A percentile compares a stretch with the other conserved stretches of the same genome.
These are phyloP conservation scores for Elephas maximus DNA, from an alignment of 2,113 vertebrate species.

Conservation along the genomic window DNA sequence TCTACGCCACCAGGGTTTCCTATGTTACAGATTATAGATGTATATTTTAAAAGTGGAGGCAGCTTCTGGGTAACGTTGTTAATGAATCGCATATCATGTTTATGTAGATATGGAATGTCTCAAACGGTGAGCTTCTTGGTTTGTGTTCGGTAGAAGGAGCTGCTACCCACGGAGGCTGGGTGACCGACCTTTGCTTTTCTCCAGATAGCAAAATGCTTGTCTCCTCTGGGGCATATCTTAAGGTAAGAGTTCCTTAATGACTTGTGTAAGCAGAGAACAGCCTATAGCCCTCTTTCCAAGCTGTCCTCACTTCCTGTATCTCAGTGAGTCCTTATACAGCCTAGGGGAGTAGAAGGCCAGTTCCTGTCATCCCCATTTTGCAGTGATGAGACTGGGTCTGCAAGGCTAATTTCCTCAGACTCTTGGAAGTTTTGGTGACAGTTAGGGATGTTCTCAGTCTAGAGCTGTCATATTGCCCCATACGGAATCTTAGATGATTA, in stretches of 20 bases:
- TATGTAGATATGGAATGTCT: conserved; percentile 93
- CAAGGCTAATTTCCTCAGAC: not conserved
- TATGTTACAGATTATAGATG: not conserved
- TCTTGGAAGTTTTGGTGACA: not conserved
- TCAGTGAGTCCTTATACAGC: not conserved
- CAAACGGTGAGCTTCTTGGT: conserved; percentile 91
- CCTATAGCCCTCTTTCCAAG: not conserved
- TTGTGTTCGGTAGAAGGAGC: conserved; percentile 92
- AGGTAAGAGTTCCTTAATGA: conserved; percentile 88
- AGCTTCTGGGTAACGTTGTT: not conserved
- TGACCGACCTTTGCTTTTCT: conserved; percentile 96
- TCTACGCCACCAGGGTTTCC: no score
- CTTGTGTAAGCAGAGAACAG: not conserved
- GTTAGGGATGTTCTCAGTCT: not conserved
- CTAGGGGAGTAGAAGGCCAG: not conserved
- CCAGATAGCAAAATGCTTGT: conserved; percentile 93
- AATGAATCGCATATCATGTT: not conserved
- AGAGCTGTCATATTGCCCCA: not conserved
- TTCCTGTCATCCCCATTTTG: not conserved
- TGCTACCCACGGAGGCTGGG: conserved; percentile 95
- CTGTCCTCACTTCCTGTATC: not conserved
- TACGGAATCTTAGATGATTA: not conserved
- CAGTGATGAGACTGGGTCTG: not conserved
- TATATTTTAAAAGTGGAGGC: not conserved
- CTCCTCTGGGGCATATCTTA: conserved; percentile 95